Base-by-base conservation (phyloP, 2,797 vertebrate species). In the Anas capensis region DNA sequence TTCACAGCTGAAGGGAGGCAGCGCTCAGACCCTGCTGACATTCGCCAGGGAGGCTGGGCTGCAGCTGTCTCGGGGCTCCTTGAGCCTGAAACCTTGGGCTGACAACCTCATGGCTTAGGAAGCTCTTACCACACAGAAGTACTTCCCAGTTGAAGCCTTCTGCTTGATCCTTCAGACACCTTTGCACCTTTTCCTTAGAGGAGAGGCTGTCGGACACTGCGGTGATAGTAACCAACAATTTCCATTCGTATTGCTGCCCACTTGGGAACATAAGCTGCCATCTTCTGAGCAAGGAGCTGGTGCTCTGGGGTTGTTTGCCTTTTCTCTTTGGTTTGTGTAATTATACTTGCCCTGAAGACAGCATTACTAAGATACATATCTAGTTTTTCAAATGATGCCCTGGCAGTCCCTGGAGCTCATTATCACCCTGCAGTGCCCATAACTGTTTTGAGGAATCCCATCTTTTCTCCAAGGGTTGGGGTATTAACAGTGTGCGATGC, bases 291-390 rank as follows among this genome's bases (percentile, higher is more conserved):
- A 20, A 77, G 60, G 11, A 46, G 29, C 38, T 62, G 29, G 27
- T 75, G 40, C 36, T 81, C 66, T 73, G 57, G 33, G 49, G 33
- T 68, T 86, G 23, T 86, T 93, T 82, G 79, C 73, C 36, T 66
- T 58, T 54, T 92, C 68, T 23, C 48, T 90, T 82, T 90, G 27
- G 42, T 86, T 80, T 78, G 26, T 34, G 91, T 90, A 86, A 75
- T 90, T 94, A 64, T 18, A 15, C 51, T 73, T 90, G 73, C 86
- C 75, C 75, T 34, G 33, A 80, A 92, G 83, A 77, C 71, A 90
- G 71, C 44, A 85, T 82, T 64, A 34, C 29, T 68, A 46, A 88
- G 77, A 77, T 84, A 4, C 33, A n/a, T 21, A 54, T 64, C 62
- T 66, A 64, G 17, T 76, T 70, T 82, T 73, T 54, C 48, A 84